A percentile compares a stretch with the other conserved stretches of the same genome.
phyloP scores from a whole-genome alignment of 2,888 invertebrate genomes.

The Microplitis manilae region DNA sequence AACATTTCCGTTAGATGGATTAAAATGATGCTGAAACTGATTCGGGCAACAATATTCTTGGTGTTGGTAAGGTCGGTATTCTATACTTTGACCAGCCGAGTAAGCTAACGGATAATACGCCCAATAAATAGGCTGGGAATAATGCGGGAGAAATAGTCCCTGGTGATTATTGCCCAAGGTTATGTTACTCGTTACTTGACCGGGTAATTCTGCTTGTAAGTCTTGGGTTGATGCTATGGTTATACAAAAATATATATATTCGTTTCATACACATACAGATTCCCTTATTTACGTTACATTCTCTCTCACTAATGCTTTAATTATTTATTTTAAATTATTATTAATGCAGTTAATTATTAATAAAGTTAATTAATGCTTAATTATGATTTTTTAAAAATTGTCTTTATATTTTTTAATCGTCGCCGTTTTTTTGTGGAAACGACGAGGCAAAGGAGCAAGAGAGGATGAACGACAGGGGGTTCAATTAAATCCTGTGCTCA shows the following conservation, averaged over 20 bases:
- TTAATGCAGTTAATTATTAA: too few species aligned
- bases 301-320: constrained; percentile 31
- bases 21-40: background rate
- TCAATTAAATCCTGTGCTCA: constrained; percentile 68
- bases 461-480: constrained; percentile 50
- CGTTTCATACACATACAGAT: constrained; percentile 63
- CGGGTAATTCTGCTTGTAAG: constrained; percentile 66
- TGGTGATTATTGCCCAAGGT: constrained; percentile 63
- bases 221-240: constrained; percentile 54
- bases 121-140: constrained; percentile 56
- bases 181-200: constrained; percentile 63
- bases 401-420: constrained; percentile 1
- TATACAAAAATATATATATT: too few species aligned
- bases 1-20: too few species aligned
- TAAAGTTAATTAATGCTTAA: too few species aligned
- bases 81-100: constrained; percentile 1
- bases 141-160: constrained; percentile 61
- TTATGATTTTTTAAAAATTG: too few species aligned
- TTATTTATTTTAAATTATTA: background rate
- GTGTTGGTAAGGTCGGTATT: background rate
- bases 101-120: constrained; percentile 63
- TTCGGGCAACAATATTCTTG: background rate
- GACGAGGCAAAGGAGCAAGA: constrained; percentile 42
- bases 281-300: constrained; percentile 30
- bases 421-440: constrained; percentile 19